Conservation (phyloP, 2,888 invertebrate species). For the Heliconius cydno region DNA sequence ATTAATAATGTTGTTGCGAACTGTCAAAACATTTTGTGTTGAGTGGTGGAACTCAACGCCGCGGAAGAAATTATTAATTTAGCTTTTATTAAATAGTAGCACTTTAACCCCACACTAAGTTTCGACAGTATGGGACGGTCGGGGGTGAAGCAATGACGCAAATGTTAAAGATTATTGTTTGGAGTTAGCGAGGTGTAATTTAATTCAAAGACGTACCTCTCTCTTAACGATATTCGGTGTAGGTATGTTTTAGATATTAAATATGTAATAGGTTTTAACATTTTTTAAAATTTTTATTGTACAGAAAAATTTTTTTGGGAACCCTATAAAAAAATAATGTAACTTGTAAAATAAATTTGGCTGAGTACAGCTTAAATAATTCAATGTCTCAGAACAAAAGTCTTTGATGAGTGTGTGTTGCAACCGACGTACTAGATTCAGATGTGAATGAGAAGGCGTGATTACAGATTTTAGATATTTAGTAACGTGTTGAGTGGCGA, state of each 20-base stretch:
- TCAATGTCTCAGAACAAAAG: no score
- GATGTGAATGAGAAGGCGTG: no score
- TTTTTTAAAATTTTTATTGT: no score
- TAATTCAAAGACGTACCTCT: constrained; percentile 76
- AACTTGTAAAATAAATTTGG: no score
- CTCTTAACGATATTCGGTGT: constrained; percentile 56
- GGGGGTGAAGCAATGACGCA: constrained; percentile 55
- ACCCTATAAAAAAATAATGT: no score
- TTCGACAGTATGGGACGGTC: constrained; percentile 48
- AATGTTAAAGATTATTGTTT: constrained; percentile 79
- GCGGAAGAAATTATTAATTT: background rate
- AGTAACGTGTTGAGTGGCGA: no score
- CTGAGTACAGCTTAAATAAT: no score
- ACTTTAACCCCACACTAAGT: constrained; percentile 33
- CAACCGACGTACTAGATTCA: no score
- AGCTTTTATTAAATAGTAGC: background rate
- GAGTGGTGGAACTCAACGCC: background rate
- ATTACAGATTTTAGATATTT: no score
- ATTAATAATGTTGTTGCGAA: background rate
- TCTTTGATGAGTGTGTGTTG: no score
- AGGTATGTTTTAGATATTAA: constrained; percentile 43
- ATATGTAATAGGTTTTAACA: background rate
- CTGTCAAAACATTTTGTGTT: background rate
- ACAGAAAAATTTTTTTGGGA: no score
- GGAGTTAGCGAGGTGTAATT: constrained; percentile 79